Conservation (phyloP, 2,888 invertebrate species). For the Nyleta sp. region DNA sequence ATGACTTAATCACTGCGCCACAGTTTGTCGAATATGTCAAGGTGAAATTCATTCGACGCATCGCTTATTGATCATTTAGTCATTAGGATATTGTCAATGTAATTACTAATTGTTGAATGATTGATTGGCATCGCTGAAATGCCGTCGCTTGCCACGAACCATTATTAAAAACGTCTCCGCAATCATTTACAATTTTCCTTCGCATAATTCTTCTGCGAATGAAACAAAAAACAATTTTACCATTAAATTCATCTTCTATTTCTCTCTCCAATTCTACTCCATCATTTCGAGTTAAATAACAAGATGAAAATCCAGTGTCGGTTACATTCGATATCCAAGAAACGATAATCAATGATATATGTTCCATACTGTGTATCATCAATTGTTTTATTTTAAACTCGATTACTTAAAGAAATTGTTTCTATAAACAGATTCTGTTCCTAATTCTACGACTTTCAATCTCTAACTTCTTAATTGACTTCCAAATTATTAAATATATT, state of each 20-base stretch:
- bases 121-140: conserved; percentile 38
- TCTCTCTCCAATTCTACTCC: background rate
- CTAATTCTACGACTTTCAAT: too few relatives aligned
- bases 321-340: background rate
- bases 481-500: too few relatives aligned
- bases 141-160: conserved; percentile 1
- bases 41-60: conserved; percentile 43
- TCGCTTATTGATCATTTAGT: conserved; percentile 27
- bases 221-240: too few relatives aligned
- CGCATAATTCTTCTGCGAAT: background rate
- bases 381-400: too few relatives aligned
- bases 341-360: too few relatives aligned
- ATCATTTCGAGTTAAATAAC: too few relatives aligned
- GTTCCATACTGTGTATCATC: too few relatives aligned
- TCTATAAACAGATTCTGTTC: too few relatives aligned
- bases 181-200: conserved; percentile 25
- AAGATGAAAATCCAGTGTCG: too few relatives aligned
- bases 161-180: background rate
- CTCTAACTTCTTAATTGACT: too few relatives aligned
- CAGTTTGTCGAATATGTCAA: conserved; percentile 44
- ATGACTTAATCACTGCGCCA: conserved; percentile 17
- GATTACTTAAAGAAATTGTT: too few relatives aligned
- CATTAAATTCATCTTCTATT: background rate
- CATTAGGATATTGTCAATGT: conserved; percentile 46
- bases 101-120: conserved; percentile 42